phyloP scores from a whole-genome alignment of 2,113 vertebrate genomes.

The Gambusia holbrooki region DNA sequence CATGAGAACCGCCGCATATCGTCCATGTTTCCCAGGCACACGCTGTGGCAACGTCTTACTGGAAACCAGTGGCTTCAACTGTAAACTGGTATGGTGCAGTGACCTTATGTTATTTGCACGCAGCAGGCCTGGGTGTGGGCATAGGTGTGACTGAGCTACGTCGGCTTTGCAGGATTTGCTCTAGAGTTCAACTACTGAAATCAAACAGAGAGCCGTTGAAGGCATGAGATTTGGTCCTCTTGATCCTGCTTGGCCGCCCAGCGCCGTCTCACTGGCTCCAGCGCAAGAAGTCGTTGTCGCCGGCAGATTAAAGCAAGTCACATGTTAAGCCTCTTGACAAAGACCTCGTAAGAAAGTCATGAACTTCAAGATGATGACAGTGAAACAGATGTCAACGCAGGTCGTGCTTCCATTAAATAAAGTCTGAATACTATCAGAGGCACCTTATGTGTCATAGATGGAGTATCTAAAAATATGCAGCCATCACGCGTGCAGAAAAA shows the following conservation, averaged over 20 bases:
- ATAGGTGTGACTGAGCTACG: slow-evolving; percentile 10
- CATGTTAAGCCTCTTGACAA: background rate
- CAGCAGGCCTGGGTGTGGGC: slow-evolving; percentile 1
- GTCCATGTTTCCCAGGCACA: slow-evolving; percentile 27
- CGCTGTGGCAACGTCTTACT: slow-evolving; percentile 31
- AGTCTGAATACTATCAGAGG: background rate
- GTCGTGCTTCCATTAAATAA: background rate
- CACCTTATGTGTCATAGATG: background rate
- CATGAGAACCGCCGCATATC: slow-evolving; percentile 23
- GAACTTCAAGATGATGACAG: background rate
- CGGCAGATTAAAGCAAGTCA: background rate
- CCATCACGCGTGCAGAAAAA: background rate
- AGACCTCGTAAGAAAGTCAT: background rate
- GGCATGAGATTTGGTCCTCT: background rate
- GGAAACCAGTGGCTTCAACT: slow-evolving; percentile 52
- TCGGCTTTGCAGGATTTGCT: background rate
- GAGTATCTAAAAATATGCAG: background rate
- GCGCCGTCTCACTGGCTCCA: background rate
- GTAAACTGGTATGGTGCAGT: slow-evolving; percentile 12
- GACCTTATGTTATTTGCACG: background rate
- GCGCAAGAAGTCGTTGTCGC: background rate
- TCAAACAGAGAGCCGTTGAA: background rate
- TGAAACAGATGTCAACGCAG: too few species aligned
- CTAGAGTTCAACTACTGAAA: background rate
- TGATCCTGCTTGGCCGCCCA: background rate